phyloP scores from a whole-genome alignment of 2,797 vertebrate species.

The Margarornis squamiger region DNA sequence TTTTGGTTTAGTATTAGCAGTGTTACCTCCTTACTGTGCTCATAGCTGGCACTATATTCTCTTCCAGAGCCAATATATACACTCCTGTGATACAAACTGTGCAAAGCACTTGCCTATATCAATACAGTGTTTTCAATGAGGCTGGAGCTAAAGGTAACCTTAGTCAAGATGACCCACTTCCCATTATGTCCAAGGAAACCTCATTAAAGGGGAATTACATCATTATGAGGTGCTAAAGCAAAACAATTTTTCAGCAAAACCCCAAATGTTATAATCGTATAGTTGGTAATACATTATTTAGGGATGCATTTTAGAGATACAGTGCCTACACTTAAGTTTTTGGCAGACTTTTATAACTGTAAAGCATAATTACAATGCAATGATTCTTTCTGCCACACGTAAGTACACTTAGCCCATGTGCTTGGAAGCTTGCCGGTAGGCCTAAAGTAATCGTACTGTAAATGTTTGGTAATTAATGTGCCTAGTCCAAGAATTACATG shows the following conservation, averaged over 20 bases:
- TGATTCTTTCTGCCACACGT: neutral
- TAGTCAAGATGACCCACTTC: neutral
- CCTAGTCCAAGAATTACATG: constrained; percentile 15
- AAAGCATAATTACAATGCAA: neutral
- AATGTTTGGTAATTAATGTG: constrained; percentile 55
- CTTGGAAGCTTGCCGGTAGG: constrained; percentile 32
- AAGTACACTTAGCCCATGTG: neutral
- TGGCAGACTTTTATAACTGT: neutral
- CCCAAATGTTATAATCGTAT: neutral
- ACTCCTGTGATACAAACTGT: neutral
- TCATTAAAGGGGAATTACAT: neutral
- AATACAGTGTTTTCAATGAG: neutral
- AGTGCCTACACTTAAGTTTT: neutral
- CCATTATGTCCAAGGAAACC: neutral
- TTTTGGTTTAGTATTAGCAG: neutral
- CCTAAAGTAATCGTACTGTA: constrained; percentile 27
- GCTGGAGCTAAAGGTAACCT: neutral
- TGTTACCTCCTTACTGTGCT: neutral
- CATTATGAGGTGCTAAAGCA: neutral
- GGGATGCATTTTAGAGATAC: neutral
- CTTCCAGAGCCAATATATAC: neutral
- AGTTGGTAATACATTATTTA: neutral
- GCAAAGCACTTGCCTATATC: neutral
- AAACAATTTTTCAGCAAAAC: neutral
- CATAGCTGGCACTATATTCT: neutral